Base-by-base conservation (phyloP, 2,888 invertebrate genomes). In the Cheilosia grossa region DNA sequence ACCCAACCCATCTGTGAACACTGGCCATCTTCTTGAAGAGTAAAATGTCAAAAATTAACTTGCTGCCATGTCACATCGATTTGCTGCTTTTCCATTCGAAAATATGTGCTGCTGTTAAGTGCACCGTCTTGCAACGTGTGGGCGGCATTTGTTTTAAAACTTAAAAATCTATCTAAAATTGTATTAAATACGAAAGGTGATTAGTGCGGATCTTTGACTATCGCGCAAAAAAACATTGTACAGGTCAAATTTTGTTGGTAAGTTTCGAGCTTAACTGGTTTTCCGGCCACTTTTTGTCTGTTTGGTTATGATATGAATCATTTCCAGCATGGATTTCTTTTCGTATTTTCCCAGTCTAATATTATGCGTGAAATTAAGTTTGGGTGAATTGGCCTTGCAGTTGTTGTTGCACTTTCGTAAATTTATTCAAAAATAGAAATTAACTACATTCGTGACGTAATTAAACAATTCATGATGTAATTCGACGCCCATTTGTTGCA, bases 221-320 rank as follows among this genome's bases (percentile, higher is more conserved):
- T 47, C 13, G 40, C 13, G 19, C n/a, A 4, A 7, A 66, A 47
- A 6, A 9, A 56, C n/a, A 27, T 21, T 30, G 42, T 40, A 30
- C 27, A 66, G 7, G n/a, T 15, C 21, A 59, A 37, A 37, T 13
- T 42, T 51, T 42, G 19, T 56, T 61, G 72, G 82, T 78, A 72
- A 82, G 82, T 82, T 19, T 0, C 21, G 21, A 17, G 13, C 10
- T 21, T 30, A 63, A 61, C 77, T 33, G 24, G 53, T 69, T 78
- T 49, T 44, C n/a, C 37, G 19, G 19, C 5, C 54, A 19, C 3
- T 19, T 27, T 49, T 42, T 53, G n/a, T 5, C 6, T 33, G 33
- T n/a, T 54, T 53, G 78, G 78, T 78, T 78, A 78, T 82, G 78
- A 82, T 78, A 63, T 82, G 78, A 82, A 54, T 83, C 74, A 82